A percentile compares a stretch with the other conserved stretches of the same genome.
Conservation (phyloP, 2,797 vertebrate species). For the Macropodus opercularis region DNA sequence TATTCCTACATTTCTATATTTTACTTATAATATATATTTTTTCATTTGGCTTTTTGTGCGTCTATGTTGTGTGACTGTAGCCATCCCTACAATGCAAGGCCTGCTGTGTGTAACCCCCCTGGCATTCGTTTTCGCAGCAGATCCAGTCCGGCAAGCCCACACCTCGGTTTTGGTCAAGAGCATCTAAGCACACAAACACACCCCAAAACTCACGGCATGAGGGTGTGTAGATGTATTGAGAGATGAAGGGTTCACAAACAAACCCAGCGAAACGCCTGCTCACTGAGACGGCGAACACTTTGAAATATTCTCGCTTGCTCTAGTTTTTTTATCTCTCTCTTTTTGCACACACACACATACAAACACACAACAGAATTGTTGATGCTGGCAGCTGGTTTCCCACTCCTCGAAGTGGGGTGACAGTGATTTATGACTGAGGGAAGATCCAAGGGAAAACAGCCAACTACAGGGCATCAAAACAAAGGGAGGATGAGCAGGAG, state of each 20-base stretch:
- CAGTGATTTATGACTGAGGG: constrained; percentile 82
- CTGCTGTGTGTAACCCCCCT: constrained; percentile 57
- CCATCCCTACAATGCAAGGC: constrained; percentile 44
- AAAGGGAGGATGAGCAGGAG: constrained; percentile 56
- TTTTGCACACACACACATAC: constrained; percentile 20
- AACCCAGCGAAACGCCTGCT: constrained; percentile 50
- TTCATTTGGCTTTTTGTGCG: background rate
- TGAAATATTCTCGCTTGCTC: constrained; percentile 56
- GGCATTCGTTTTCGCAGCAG: constrained; percentile 76
- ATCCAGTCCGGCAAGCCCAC: constrained; percentile 66
- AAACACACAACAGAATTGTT: constrained; percentile 41
- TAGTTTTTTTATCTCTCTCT: constrained; percentile 21
- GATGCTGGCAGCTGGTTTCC: constrained; percentile 76
- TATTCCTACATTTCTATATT: no score
- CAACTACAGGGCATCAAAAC: constrained; percentile 71
- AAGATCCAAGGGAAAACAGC: constrained; percentile 76
- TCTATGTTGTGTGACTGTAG: constrained; percentile 21
- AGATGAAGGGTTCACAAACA: constrained; percentile 67
- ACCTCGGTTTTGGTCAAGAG: constrained; percentile 72
- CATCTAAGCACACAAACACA: constrained; percentile 55
- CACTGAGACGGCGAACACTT: constrained; percentile 57
- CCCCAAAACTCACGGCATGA: constrained; percentile 34
- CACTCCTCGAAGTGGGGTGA: constrained; percentile 73
- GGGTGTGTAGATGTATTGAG: constrained; percentile 48
- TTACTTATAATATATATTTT: no score